Percentiles rank a stretch among this genome's conserved stretches.
Evolutionary conservation across 2,888 invertebrate genomes (phyloP).

Genomic region (Teinopalpus imperialis): DNA sequence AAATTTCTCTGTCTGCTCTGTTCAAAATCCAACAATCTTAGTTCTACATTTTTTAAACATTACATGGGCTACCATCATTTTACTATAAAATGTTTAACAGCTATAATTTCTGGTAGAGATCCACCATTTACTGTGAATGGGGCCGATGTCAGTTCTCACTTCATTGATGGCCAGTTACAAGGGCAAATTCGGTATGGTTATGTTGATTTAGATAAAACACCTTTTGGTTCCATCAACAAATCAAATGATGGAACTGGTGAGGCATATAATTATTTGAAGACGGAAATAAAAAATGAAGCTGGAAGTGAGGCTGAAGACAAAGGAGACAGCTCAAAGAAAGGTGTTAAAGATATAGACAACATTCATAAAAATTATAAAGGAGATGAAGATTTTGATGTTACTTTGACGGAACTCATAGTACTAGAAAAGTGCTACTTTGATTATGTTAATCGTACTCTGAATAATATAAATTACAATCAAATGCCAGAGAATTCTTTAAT

Average conservation of each 20-base stretch:
- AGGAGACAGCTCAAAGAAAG: conserved; percentile 29
- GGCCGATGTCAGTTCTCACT: conserved; percentile 61
- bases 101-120: conserved; percentile 58
- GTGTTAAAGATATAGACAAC: conserved; percentile 29
- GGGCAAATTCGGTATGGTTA: conserved; percentile 55
- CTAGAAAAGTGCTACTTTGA: conserved; percentile 67
- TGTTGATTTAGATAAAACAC: conserved; percentile 50
- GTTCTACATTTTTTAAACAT: conserved; percentile 62
- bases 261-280: conserved; percentile 34
- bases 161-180: conserved; percentile 58
- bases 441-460: conserved; percentile 52
- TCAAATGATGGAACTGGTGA: conserved; percentile 25
- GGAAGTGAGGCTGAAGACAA: conserved; percentile 37
- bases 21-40: conserved; percentile 51
- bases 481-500: conserved; percentile 55
- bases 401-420: conserved; percentile 65
- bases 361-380: conserved; percentile 53
- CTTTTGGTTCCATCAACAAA: conserved; percentile 27
- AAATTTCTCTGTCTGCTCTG: conserved; percentile 66
- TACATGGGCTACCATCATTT: conserved; percentile 73
- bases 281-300: conserved; percentile 47
- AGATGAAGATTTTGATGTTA: conserved; percentile 71
- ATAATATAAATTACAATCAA: conserved; percentile 47
- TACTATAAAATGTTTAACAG: conserved; percentile 69
- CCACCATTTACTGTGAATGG: conserved; percentile 62